Evolutionary conservation across 1,140 invertebrate genomes (phyloP).

Genomic region (Platyscapa corneri): DNA sequence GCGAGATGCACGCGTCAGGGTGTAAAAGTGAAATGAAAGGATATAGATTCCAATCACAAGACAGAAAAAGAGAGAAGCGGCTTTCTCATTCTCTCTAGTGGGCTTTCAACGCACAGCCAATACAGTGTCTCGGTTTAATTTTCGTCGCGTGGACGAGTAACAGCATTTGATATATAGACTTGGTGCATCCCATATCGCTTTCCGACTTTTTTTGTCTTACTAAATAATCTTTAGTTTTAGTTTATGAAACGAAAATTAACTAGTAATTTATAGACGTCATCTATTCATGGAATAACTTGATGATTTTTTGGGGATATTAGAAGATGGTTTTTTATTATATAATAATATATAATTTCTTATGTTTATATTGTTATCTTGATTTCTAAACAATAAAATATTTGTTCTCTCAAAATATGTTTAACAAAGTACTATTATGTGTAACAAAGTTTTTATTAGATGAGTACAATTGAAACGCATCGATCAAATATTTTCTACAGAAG

Average conservation of each 20-base stretch:
- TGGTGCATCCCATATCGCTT: background rate
- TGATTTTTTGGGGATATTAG: too few relatives aligned
- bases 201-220: background rate
- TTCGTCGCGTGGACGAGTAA: constrained; percentile 31
- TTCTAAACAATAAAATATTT: too few relatives aligned
- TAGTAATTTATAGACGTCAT: background rate
- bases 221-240: background rate
- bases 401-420: too few relatives aligned
- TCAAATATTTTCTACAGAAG: too few relatives aligned
- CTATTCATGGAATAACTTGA: too few relatives aligned
- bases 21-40: background rate
- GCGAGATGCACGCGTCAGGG: background rate
- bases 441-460: too few relatives aligned
- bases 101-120: constrained; percentile 14
- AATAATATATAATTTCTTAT: too few relatives aligned
- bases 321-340: too few relatives aligned
- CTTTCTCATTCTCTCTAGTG: background rate
- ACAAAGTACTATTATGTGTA: too few relatives aligned
- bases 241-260: background rate
- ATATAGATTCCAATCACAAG: constrained; percentile 37
- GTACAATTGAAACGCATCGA: too few relatives aligned
- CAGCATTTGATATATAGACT: background rate
- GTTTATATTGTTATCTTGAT: too few relatives aligned
- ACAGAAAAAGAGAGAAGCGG: background rate
- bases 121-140: constrained; percentile 30